Base-by-base conservation (phyloP, 2,797 vertebrate genomes). In the Danio jaintianensis region DNA sequence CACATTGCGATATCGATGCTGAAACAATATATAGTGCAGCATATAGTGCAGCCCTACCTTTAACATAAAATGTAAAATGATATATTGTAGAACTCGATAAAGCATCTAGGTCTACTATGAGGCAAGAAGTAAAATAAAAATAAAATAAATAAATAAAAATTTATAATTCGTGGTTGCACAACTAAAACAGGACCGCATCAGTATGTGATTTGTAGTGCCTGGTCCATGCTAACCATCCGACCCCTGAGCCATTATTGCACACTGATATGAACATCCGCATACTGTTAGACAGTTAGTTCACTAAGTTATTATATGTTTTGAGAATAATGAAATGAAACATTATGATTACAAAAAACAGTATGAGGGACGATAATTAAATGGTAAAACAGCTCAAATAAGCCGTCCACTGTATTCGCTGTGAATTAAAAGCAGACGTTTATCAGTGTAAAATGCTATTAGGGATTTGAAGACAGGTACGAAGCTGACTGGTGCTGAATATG, bases 321-420 rank as follows among this genome's bases (percentile, higher is more conserved):
- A 78, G 75, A 78, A 78, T 78, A 68, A 78, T 70, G 36, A 78
- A 78, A 78, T 9, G 5, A 53, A 78, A 70, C 10, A 61, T 68
- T 78, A 9, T 59, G 56, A 38, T 78, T 50, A 78, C 48, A 29
- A 29, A 70, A 70, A 70, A 70, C 29, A 61, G 66, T 52, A 29
- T 20, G 29, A 78, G 45, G 55, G 56, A 15, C 38, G 29, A 42
- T 52, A 70, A 78, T 78, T 70, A 59, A 78, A 78, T 47, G 42
- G 63, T 45, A 68, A 77, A 78, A 78, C 75, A 78, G 64, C 64
- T 78, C 42, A 58, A 68, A 78, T 70, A 59, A 78, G 43, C 66
- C n/a, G 6, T 70, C 66, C 56, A 43, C 66, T 10, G 4, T 63
- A 56, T 68, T 78, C 16, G 5, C 22, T 15, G 55, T 48, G 43